Base-by-base conservation (phyloP, 2,888 invertebrate genomes). In the Drosophila bunnanda region DNA sequence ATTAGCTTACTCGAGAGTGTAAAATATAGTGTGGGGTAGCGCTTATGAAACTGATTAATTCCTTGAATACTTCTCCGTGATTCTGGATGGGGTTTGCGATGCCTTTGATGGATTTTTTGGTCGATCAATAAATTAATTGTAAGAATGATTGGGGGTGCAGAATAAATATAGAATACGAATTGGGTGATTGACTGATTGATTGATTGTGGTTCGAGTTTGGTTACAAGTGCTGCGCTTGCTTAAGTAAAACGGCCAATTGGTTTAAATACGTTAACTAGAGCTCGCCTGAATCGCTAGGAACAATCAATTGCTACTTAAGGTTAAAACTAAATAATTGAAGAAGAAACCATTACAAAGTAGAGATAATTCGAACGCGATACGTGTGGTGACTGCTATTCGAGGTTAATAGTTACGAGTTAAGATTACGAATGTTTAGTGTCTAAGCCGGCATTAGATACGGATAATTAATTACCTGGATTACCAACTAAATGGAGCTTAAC, bases 381-480 rank as follows among this genome's bases (percentile, higher is more conserved):
- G 34, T 50, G 5, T 25, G 28, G 36, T 57, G 61, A 62, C 61
- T 57, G 62, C 72, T 72, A 82, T 79, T 76, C 79, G 70, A 76
- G 55, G 58, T 34, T 56, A 64, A 48, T 55, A 4, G 20, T 55
- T 58, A 61, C 68, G 61, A 58, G 3, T 59, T 57, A 65, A 56
- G 60, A 50, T 55, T 59, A 62, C 68, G 62, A 59, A 78, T 58
- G 53, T 68, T 78, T 83, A 80, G 78, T 77, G 89, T 87, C 86
- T 88, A 82, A 83, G 88, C 88, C 89, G 81, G 89, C 90, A 90
- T 89, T 87, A 88, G 86, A 90, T 90, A 77, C 78, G 77, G 78
- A 69, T 83, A 75, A 64, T 78, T 12, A 81, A 66, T 78, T 15
- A 81, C 67, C 71, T 78, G 76, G 68, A 65, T 53, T 70, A 76